Evolutionary conservation across 2,113 vertebrate species (phyloP), one percentile per base, ranked within the genome.

Genomic region (Eurypyga helias): DNA sequence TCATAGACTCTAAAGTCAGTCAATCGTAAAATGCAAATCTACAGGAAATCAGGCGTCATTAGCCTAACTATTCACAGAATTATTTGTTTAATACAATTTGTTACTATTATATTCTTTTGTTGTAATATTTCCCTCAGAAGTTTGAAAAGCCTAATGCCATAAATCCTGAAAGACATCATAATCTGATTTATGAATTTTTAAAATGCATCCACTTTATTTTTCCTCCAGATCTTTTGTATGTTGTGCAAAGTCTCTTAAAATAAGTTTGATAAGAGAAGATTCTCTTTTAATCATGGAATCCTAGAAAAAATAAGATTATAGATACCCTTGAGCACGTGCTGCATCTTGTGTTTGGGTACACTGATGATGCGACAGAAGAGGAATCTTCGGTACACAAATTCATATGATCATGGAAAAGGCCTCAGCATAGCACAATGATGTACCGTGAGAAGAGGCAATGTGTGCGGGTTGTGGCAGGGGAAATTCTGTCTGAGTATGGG

Each of bases 361-460:
- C 10, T 5, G 4, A 8, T 51, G 13, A 34, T 70, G 6, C 7
- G n/a, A 2, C 13, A 36, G 46, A 51, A 79, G 46, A 55, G 29
- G 5, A 84, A 13, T 49, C 55, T 70, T 73, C 38, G 24, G 36
- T 49, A 43, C 0, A 4, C 36, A 64, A 57, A 51, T 49, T 70
- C 31, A 20, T 76, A 55, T 0, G 2, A 28, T 64, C 13, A 11
- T 52, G 43, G 33, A 61, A 58, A 62, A 70, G 62, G 10, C 33
- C 15, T 13, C 23, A 64, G 43, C 34, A 18, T n/a, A 76, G 18
- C 43, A 51, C 21, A 8, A 6, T 0, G 0, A 46, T 69, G 28
- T 48, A 46, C 21, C 23, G 12, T 75, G 51, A 28, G 46, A 81
- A 80, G 23, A 77, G 33, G 49, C 60, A 69, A 21, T 5, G 13